Base-by-base conservation (phyloP, 2,113 vertebrate genomes). In the Brachypodius melanocephalos region DNA sequence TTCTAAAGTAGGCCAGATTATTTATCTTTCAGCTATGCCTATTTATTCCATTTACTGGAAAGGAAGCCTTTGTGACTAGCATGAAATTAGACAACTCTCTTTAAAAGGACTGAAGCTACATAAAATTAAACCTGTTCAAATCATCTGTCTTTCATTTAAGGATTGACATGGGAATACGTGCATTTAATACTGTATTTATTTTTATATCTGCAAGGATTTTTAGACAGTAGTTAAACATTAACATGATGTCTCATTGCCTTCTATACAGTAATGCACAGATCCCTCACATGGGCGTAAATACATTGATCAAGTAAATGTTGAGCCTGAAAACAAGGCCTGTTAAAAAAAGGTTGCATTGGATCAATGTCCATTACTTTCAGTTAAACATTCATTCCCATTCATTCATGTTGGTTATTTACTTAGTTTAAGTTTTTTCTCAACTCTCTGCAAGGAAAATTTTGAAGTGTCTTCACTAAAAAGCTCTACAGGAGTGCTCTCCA, bases 1-100 rank as follows among this genome's bases (percentile, higher is more conserved):
- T 94, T 66, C 85, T 80, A 90, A 95, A 96, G 88, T 96, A 96
- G 95, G 95, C 75, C 94, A 94, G 85, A 96, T 94, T 96, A 96
- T 95, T 95, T 94, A 92, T 94, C 90, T 95, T 94, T 97, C 90
- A 94, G 90, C 68, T 86, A 92, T 59, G 82, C 82, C 82, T 96
- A 83, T 93, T 95, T 90, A 93, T 94, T 88, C 82, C 85, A 71
- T 86, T 96, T 94, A 77, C 88, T 90, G 82, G 79, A 94, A 93
- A 77, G 68, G 67, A 88, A 92, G 75, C 16, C 72, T 92, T 18
- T 95, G 88, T 92, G 94, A 97, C 63, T 92, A 90, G 90, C 88
- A 93, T 90, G 82, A 93, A 93, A 96, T 95, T 88, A 84, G 82
- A 90, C 88, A 92, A 88, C 67, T 91, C 63, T 49, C 59, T 93